These are phyloP conservation scores for Orthonyx spaldingii DNA, from an alignment of 2,113 vertebrate genomes.

Conservation along the genomic window DNA sequence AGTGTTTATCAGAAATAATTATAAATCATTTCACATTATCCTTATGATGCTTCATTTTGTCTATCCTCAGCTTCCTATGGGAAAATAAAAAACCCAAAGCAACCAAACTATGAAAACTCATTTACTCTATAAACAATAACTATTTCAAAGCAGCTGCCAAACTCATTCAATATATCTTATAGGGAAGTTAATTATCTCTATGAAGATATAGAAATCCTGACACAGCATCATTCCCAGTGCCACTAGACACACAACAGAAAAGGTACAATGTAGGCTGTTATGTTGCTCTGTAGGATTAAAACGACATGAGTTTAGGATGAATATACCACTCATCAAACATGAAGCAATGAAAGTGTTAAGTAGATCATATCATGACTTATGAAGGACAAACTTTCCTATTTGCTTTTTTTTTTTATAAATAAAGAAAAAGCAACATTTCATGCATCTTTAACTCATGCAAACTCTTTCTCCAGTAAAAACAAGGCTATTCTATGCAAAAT, in stretches of 20 bases:
- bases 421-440: background rate
- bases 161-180: background rate
- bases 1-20: background rate
- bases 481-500: background rate
- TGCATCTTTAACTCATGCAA: background rate
- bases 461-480: background rate
- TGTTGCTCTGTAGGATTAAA: background rate
- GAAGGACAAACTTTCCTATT: background rate
- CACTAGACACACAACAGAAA: background rate
- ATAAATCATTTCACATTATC: background rate
- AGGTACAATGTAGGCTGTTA: background rate
- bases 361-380: background rate
- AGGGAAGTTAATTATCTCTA: background rate
- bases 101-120: background rate
- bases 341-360: background rate
- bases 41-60: background rate
- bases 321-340: background rate
- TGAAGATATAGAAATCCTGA: background rate
- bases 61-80: background rate
- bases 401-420: constrained; percentile 1
- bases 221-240: background rate
- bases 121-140: background rate
- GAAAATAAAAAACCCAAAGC: background rate
- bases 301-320: background rate
- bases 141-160: background rate